Percentiles rank a stretch among this genome's conserved stretches.
Evolutionary conservation across 2,888 invertebrate species (phyloP).

Genomic region (Cephus sareptanus): DNA sequence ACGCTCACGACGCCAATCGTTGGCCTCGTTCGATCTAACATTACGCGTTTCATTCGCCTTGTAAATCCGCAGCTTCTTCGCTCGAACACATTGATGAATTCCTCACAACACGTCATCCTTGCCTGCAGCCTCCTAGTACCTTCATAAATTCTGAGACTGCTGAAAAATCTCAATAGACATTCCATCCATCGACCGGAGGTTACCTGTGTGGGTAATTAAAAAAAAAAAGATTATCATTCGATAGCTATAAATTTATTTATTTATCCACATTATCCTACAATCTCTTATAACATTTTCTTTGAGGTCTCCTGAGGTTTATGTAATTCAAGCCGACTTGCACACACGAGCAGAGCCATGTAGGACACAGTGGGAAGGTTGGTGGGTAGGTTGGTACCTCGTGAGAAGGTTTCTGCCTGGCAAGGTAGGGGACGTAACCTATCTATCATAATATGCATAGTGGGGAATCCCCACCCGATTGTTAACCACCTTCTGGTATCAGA

Average conservation of each 20-base stretch:
- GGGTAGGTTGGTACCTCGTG: neutral
- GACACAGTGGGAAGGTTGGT: neutral
- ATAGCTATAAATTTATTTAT: neutral
- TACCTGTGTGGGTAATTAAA: neutral
- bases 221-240: neutral
- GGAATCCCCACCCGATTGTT: constrained; percentile 12
- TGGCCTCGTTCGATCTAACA: neutral
- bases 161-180: neutral
- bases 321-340: neutral
- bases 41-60: neutral
- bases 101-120: neutral
- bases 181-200: neutral
- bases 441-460: constrained; percentile 7
- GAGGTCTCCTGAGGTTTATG: neutral
- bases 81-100: neutral
- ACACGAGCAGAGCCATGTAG: neutral
- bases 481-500: neutral
- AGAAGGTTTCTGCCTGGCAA: constrained; percentile 9
- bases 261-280: neutral
- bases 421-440: constrained; percentile 13
- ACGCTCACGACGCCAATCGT: neutral
- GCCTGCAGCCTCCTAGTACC: neutral
- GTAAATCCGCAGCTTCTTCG: neutral
- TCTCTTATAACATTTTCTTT: neutral
- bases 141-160: neutral